phyloP scores from a whole-genome alignment of 1,140 invertebrate species.

The Rhizoglyphus robini region DNA sequence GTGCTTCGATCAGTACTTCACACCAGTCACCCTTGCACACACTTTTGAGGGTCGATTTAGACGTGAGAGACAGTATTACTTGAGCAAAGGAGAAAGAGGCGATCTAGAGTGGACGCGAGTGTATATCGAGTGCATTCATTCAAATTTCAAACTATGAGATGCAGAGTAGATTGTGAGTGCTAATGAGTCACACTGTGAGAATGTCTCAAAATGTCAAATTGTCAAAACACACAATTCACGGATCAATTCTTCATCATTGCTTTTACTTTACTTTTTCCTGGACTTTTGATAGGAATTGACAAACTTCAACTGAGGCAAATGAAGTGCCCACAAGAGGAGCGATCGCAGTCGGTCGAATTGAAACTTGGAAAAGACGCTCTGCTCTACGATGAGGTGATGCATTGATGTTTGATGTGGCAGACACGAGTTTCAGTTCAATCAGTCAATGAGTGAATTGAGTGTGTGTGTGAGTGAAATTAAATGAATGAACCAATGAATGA shows the following conservation, averaged over 20 bases:
- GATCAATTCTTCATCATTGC: neutral
- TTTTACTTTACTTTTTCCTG: neutral
- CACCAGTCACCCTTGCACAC: too few relatives aligned
- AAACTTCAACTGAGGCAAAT: conserved; percentile 1
- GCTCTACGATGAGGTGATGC: neutral
- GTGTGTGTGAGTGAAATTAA: too few relatives aligned
- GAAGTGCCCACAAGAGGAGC: neutral
- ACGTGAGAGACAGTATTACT: too few relatives aligned
- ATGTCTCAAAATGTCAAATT: neutral
- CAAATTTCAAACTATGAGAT: neutral
- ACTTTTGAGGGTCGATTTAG: too few relatives aligned
- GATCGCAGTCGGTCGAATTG: neutral
- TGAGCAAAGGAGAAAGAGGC: too few relatives aligned
- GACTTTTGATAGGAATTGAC: conserved; percentile 6
- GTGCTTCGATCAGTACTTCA: too few relatives aligned
- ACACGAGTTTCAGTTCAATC: too few relatives aligned
- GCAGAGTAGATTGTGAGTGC: neutral
- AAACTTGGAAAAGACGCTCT: neutral
- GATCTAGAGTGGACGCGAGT: neutral
- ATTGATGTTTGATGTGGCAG: neutral
- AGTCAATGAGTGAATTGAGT: too few relatives aligned
- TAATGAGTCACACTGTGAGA: neutral
- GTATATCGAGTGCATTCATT: neutral
- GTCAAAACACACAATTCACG: neutral
- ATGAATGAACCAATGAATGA: too few relatives aligned